These are phyloP conservation scores for Phania funesta DNA, from an alignment of 2,888 invertebrate species.

Conservation along the genomic window DNA sequence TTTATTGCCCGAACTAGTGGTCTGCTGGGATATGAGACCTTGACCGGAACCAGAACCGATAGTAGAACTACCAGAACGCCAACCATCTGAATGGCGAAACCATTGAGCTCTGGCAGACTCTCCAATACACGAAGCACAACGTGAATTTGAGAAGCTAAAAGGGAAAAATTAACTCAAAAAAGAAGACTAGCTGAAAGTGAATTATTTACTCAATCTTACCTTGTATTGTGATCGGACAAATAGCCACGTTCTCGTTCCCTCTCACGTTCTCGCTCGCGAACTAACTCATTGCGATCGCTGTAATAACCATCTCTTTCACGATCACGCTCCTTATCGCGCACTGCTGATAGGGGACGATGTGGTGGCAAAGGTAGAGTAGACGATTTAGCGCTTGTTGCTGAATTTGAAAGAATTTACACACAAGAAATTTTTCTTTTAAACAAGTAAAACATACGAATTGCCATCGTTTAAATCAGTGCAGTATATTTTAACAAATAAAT, in stretches of 20 bases:
- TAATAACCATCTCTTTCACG: conserved; percentile 92
- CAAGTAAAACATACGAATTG: conserved; percentile 44
- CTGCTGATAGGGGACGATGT: conserved; percentile 83
- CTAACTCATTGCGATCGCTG: conserved; percentile 92
- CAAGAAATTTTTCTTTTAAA: background rate
- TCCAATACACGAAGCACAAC: conserved; percentile 93
- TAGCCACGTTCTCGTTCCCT: conserved; percentile 87
- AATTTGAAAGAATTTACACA: conserved; percentile 76
- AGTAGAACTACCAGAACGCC: conserved; percentile 89
- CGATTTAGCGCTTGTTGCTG: conserved; percentile 89
- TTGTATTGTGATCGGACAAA: conserved; percentile 88
- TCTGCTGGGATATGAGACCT: conserved; percentile 81
- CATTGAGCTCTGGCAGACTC: conserved; percentile 93
- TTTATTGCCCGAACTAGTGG: conserved; percentile 82
- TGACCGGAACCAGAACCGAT: conserved; percentile 83
- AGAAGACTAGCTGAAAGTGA: background rate
- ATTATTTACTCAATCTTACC: conserved; percentile 79
- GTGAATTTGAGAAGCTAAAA: conserved; percentile 81
- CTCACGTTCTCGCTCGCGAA: conserved; percentile 88
- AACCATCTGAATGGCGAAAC: conserved; percentile 94
- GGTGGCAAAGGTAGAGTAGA: conserved; percentile 91
- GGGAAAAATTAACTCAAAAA: conserved; percentile 32
- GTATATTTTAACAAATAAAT: conserved; percentile 1
- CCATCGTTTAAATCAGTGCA: conserved; percentile 36
- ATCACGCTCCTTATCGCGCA: conserved; percentile 81